These are phyloP conservation scores for Tachycineta bicolor DNA, from an alignment of 2,113 vertebrate genomes.

Conservation along the genomic window DNA sequence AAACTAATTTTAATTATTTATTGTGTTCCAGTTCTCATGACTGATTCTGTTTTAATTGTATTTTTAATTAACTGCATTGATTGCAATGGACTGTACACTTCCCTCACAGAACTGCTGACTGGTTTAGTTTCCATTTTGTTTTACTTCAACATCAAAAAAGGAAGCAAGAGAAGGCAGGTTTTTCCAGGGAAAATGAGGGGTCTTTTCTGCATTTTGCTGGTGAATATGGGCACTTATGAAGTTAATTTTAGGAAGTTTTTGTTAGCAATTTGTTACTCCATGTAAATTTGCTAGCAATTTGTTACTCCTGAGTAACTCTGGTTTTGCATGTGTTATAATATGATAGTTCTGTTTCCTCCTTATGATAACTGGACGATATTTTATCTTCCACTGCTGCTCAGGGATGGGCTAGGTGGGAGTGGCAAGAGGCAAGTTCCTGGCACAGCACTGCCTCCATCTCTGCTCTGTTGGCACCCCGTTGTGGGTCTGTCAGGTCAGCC, in stretches of 20 bases:
- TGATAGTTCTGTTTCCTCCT: neutral
- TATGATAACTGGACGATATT: neutral
- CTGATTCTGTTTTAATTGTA: conserved; percentile 43
- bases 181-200: neutral
- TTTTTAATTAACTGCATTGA: conserved; percentile 67
- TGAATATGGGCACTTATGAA: neutral
- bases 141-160: neutral
- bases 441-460: neutral
- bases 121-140: neutral
- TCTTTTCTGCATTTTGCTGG: neutral
- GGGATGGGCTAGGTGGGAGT: fast-evolving
- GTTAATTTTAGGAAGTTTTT: neutral
- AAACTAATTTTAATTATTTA: conserved; percentile 63
- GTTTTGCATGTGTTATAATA: neutral
- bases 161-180: neutral
- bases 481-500: fast-evolving
- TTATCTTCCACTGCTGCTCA: fast-evolving
- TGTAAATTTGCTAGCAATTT: neutral
- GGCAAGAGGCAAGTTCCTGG: fast-evolving
- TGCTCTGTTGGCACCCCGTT: fast-evolving
- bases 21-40: conserved; percentile 37
- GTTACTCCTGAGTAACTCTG: neutral
- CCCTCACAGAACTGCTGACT: neutral
- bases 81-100: neutral
- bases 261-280: neutral